Evolutionary conservation across 2,797 vertebrate species (phyloP), one percentile per base, ranked within the genome.

Genomic region (Cossypha dichroa): DNA sequence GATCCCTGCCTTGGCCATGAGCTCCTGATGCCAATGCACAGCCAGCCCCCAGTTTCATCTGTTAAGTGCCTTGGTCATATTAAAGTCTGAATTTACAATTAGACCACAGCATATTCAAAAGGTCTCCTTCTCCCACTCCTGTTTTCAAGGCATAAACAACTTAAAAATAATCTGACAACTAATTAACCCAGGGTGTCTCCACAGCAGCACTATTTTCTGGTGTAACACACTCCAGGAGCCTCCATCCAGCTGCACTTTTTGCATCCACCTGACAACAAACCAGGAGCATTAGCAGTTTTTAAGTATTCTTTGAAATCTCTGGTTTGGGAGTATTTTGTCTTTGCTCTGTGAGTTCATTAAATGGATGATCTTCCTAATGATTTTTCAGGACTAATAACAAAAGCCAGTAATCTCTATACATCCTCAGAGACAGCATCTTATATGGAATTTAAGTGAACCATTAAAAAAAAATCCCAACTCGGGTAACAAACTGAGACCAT

Each of bases 361-460:
- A 64, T 28, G 31, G 31, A 94, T 79, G 51, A 58, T 75, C 49
- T 76, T 96, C 62, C 75, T 86, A 92, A 87, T 18, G 70, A 90
- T 81, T 90, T 88, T 78, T 81, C 89, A 89, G 84, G 84, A 91
- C 95, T 84, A 93, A 66, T 38, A 91, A 73, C 49, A 91, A 64
- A 77, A 59, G 86, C 21, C 38, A 68, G 83, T 28, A 78, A 72
- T n/a, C 82, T 60, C 48, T 46, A 56, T 54, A 43, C 4, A 29
- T 54, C 91, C 48, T 78, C 29, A 11, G 13, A 80, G 86, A 72
- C 73, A 76, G 73, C 48, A 66, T 85, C 69, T 75, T 60, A 82
- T 64, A 76, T 40, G 5, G 40, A 80, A 56, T 55, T 58, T 48
- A 62, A 55, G 72, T 18, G 17, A 93, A 67, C 13, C 75, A 18